phyloP scores from a whole-genome alignment of 2,888 invertebrate genomes.

The Apodemia duryi region DNA sequence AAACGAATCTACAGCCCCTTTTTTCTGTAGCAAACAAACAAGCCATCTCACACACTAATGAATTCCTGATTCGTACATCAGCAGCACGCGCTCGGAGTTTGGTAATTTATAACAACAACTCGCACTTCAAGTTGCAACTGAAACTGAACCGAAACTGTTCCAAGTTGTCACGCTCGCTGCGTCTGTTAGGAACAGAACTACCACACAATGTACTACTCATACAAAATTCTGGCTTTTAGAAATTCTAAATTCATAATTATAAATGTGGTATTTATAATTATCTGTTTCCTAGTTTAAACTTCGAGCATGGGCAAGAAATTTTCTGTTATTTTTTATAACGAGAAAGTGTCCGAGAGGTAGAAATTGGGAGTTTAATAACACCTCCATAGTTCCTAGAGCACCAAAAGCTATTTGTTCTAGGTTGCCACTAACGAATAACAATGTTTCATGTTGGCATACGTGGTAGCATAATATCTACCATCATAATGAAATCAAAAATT shows the following conservation, averaged over 20 bases:
- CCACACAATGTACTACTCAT: neutral
- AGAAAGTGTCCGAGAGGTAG: no score
- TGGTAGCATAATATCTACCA: no score
- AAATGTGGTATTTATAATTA: neutral
- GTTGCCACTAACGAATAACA: no score
- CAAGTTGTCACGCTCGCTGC: neutral
- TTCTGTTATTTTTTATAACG: no score
- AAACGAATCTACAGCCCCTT: neutral
- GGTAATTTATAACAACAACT: constrained; percentile 1
- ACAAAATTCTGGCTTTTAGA: neutral
- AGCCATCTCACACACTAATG: neutral
- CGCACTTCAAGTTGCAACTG: neutral
- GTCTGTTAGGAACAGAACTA: neutral
- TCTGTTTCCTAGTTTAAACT: no score
- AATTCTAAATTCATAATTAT: neutral
- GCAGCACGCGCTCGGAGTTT: neutral
- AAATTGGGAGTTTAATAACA: no score
- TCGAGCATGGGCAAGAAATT: no score
- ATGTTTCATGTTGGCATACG: no score
- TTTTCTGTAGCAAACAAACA: neutral
- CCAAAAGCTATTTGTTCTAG: no score
- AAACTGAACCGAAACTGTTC: neutral
- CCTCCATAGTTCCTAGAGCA: no score
- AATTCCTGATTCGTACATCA: neutral
- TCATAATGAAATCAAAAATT: no score